Base-by-base conservation (phyloP, 2,113 vertebrate genomes). In the Podiceps cristatus region DNA sequence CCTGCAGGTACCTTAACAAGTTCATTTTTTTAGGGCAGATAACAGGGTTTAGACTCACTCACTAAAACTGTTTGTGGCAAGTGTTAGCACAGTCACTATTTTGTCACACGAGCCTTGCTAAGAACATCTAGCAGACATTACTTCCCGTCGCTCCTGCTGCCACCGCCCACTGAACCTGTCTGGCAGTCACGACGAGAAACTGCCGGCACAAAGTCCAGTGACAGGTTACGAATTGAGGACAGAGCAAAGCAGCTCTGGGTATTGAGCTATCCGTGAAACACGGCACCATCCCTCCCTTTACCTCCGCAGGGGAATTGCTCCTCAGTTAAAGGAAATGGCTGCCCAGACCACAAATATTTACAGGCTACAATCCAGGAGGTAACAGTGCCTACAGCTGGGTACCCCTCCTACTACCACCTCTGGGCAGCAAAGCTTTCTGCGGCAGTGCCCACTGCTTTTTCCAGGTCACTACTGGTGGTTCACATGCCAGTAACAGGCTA, bases 31-130 rank as follows among this genome's bases (percentile, higher is more conserved):
- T 33, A 59, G 53, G 52, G 44, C 64, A 88, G 53, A 59, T 50
- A 80, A 37, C 29, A 66, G 47, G 37, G 33, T 18, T 94, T 95
- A 93, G 94, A 94, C 79, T 95, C 72, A 55, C 27, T 79, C 20
- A 29, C 88, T 96, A 55, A 85, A 87, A 93, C 56, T 9, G 28
- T 56, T 85, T 45, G 22, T 23, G 29, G 58, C 53, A 90, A 96
- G 69, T 47, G 67, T 35, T 73, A 82, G 89, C 59, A 93, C 55
- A 78, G 93, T 74, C 93, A 81, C 69, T 69, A 35, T 44, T 82
- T 31, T 91, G 88, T 73, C 91, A 89, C 73, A 80, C 0, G 10
- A 76, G 77, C 69, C 94, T 67, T 74, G 59, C 76, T 78, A 31
- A 19, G 56, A 87, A 80, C 76, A 84, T 74, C 27, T 9, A 67